These are phyloP conservation scores for Hypsibius dujardini DNA, from an alignment of 1,140 invertebrate genomes.

Conservation along the genomic window DNA sequence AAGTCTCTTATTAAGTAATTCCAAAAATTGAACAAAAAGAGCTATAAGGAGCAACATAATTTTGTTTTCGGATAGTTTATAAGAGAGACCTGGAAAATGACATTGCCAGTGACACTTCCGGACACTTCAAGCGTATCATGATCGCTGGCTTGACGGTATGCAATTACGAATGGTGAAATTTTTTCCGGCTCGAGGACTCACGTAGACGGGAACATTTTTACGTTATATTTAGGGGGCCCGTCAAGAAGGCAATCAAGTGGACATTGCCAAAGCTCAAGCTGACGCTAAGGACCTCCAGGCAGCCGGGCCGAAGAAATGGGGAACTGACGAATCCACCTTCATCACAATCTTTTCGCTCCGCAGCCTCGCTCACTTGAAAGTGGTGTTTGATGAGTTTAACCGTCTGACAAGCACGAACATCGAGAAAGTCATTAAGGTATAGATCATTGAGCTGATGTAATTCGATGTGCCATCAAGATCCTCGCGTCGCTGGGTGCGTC, in stretches of 20 bases:
- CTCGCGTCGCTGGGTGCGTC: too few relatives aligned
- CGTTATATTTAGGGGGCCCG: constrained; percentile 28
- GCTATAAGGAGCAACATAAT: background rate
- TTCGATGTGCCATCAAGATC: too few relatives aligned
- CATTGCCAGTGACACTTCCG: constrained; percentile 76
- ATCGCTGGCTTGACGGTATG: constrained; percentile 37
- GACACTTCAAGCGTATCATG: constrained; percentile 70
- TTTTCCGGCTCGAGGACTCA: constrained; percentile 3
- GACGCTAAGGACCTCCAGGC: constrained; percentile 34
- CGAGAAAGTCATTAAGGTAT: constrained; percentile 24
- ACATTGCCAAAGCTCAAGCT: constrained; percentile 29
- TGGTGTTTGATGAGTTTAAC: constrained; percentile 33
- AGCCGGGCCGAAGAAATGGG: constrained; percentile 38
- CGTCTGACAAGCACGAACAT: constrained; percentile 26
- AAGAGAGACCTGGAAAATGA: constrained; percentile 64
- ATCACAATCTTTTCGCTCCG: constrained; percentile 29
- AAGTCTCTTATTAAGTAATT: too few relatives aligned
- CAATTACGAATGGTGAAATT: background rate
- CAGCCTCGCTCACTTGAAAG: constrained; percentile 32
- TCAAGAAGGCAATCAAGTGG: constrained; percentile 30
- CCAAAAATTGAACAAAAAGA: too few relatives aligned
- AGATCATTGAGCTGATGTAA: too few relatives aligned
- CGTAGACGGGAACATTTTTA: background rate
- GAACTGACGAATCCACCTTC: constrained; percentile 37
- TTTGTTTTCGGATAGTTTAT: constrained; percentile 47